A percentile compares a stretch with the other conserved stretches of the same genome.
Conservation (phyloP, 2,888 invertebrate genomes). For the Cybosia mesomella region DNA sequence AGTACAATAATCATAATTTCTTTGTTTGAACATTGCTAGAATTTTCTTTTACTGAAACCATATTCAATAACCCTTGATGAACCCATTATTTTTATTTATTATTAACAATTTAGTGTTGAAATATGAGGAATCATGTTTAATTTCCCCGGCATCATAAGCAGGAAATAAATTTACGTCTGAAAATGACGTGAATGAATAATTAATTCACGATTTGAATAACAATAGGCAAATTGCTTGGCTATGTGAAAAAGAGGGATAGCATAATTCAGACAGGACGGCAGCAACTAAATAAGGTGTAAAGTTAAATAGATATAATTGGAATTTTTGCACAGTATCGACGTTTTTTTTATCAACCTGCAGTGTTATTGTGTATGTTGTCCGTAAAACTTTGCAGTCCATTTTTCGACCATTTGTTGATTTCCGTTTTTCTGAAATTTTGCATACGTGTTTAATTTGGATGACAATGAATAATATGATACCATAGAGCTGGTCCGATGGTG, state of each 20-base stretch:
- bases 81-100: not conserved
- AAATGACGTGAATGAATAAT: conserved; percentile 76
- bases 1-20: no score
- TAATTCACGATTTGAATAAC: conserved; percentile 79
- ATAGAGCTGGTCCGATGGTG: no score
- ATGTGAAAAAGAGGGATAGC: conserved; percentile 31
- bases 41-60: no score
- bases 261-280: not conserved
- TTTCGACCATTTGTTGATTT: no score
- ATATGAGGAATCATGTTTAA: conserved; percentile 25
- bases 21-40: no score
- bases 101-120: conserved; percentile 3
- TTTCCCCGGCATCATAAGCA: conserved; percentile 44
- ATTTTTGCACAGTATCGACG: not conserved
- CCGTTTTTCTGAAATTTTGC: no score
- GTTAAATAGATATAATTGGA: conserved; percentile 5
- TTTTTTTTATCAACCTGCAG: not conserved
- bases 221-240: conserved; percentile 70
- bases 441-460: no score
- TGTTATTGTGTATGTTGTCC: not conserved
- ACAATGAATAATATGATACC: no score
- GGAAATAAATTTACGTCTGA: conserved; percentile 66
- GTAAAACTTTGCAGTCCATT: no score
- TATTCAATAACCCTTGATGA: no score
- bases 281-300: not conserved